A percentile compares a stretch with the other conserved stretches of the same genome.
These are phyloP conservation scores for Drosophila nigromelanica DNA, from an alignment of 1,140 invertebrate genomes.

Conservation along the genomic window DNA sequence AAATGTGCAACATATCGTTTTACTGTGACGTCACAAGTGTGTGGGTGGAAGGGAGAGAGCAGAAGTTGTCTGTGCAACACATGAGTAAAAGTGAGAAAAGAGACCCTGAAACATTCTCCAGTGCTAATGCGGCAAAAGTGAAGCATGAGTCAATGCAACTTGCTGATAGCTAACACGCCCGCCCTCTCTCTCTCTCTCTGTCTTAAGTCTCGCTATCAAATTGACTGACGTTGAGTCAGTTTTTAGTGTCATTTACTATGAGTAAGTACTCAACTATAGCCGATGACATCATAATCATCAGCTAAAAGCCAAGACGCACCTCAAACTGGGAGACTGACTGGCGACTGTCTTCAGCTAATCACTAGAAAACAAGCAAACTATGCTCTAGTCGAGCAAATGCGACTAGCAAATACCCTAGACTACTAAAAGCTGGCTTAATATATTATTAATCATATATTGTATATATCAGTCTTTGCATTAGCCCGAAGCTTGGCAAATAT, in stretches of 20 bases:
- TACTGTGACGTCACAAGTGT: slow-evolving; percentile 4
- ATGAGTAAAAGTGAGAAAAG: no score
- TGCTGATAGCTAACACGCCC: background rate
- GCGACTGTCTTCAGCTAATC: slow-evolving; percentile 12
- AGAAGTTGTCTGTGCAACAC: background rate
- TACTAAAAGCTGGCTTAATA: no score
- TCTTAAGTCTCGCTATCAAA: background rate
- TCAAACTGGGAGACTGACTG: slow-evolving; percentile 1
- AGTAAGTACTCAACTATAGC: slow-evolving; percentile 12
- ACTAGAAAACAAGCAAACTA: background rate
- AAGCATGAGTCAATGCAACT: slow-evolving; percentile 20
- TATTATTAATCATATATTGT: no score
- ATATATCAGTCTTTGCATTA: no score
- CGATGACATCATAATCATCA: slow-evolving; percentile 29
- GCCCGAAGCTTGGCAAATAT: no score
- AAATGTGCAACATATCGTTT: background rate
- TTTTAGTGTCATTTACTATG: slow-evolving; percentile 26
- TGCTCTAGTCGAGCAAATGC: no score
- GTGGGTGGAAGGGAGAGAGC: background rate
- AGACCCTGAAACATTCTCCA: slow-evolving; percentile 2
- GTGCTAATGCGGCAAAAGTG: background rate
- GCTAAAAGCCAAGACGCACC: slow-evolving; percentile 14
- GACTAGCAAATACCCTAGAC: no score
- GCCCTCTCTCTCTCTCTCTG: background rate
- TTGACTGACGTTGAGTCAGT: slow-evolving; percentile 30